Percentiles rank a stretch among this genome's conserved stretches.
Conservation (phyloP, 1,140 invertebrate species). For the Psix sp. region DNA sequence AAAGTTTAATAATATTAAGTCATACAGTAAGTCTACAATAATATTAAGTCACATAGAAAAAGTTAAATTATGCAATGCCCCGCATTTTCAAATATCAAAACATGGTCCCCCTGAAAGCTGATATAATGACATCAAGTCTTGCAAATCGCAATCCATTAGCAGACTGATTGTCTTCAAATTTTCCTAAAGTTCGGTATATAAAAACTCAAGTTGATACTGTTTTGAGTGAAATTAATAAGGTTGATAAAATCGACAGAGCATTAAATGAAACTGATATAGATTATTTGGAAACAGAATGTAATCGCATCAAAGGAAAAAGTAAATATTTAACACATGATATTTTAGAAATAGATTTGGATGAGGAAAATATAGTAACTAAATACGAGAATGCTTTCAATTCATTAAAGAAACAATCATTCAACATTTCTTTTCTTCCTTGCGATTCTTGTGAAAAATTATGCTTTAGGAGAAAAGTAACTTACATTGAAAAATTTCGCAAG, state of each 20-base stretch:
- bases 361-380: too few relatives aligned
- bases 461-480: conserved; percentile 13
- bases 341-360: conserved; percentile 18
- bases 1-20: neutral
- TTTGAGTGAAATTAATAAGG: neutral
- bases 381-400: conserved; percentile 16
- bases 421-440: conserved; percentile 17
- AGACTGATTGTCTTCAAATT: conserved; percentile 6
- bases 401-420: conserved; percentile 18
- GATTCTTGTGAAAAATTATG: conserved; percentile 41
- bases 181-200: conserved; percentile 21
- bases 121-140: neutral
- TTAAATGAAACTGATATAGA: conserved; percentile 1
- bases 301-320: neutral
- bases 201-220: conserved; percentile 18
- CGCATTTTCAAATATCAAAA: neutral
- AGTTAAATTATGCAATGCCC: neutral
- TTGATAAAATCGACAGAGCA: neutral
- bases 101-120: neutral
- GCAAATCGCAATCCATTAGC: neutral
- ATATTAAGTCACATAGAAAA: too few relatives aligned
- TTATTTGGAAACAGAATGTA: neutral
- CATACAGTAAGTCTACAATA: too few relatives aligned
- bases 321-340: conserved; percentile 5
- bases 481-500: conserved; percentile 1